Base-by-base conservation (phyloP, 2,888 invertebrate species). In the Temnothorax unifasciatus region DNA sequence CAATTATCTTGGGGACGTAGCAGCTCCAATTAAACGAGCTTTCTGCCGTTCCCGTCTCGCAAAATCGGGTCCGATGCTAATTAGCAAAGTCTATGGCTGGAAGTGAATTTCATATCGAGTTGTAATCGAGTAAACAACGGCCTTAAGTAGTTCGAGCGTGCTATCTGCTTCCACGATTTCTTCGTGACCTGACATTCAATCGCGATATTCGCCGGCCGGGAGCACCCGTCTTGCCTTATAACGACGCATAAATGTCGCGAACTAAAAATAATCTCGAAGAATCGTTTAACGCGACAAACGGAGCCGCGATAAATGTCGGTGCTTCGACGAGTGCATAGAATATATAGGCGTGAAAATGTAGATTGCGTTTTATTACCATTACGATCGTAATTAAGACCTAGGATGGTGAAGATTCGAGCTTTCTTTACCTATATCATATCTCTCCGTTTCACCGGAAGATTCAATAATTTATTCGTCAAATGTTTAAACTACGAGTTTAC, bases 1-100 rank as follows among this genome's bases (percentile, higher is more conserved):
- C 82, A 85, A 86, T 89, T 88, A 84, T 85, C 86, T 81, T 77
- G 69, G 83, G 90, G 83, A 87, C 69, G 87, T 85, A 83, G 81
- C 59, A 74, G 83, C 74, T 38, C 73, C 81, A 85, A 89, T 88
- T 87, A 85, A 83, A 87, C 87, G 84, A 89, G 83, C 63, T 84
- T 69, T 66, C 54, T 44, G 57, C 38, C 73, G 74, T 52, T 61
- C 61, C 21, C 59, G 38, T 52, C 76, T 52, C 68, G 79, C 87
- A 89, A 87, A 89, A 83, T 85, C 86, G 74, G 82, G 52, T 71
- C 41, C 73, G 73, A 81, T 83, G 82, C 86, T 86, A 89, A 89
- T 89, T 88, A 89, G 85, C 79, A 84, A 88, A 89, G 88, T 85
- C 89, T 71, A 85, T 75, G 87, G 87, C 63, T 87, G 61, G 83